Conservation (phyloP, 2,888 invertebrate genomes). For the Acanthacorydalis orientalis region DNA sequence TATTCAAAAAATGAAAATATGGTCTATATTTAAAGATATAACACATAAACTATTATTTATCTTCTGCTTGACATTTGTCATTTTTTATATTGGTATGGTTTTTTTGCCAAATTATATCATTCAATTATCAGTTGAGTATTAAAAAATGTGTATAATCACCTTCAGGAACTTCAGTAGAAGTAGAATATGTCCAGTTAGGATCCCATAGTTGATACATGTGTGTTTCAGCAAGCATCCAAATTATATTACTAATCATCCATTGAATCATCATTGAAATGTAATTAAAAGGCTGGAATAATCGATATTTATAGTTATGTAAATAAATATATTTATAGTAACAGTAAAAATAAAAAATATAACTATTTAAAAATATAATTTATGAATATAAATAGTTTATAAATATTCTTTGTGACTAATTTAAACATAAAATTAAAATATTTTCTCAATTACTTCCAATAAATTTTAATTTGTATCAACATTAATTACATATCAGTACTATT, state of each 20-base stretch:
- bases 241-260: conserved; percentile 26
- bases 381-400: no score
- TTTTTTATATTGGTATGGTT: no score
- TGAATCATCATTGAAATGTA: conserved; percentile 22
- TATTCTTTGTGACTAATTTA: no score
- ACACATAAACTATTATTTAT: no score
- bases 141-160: not conserved
- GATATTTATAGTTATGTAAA: not conserved
- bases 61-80: no score
- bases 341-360: not conserved
- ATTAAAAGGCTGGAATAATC: conserved; percentile 25
- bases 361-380: not conserved
- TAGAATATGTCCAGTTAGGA: conserved; percentile 12
- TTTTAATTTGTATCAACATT: no score
- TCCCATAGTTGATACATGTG: conserved; percentile 16
- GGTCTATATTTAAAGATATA: no score
- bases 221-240: conserved; percentile 20
- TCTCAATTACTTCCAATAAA: no score
- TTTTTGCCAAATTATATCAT: no score
- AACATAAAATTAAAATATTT: no score
- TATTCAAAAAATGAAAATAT: no score
- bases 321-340: not conserved
- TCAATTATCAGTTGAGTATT: not conserved
- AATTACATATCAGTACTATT: no score
- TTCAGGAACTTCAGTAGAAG: not conserved